Conservation (phyloP, 2,888 invertebrate genomes). For the Rhogogaster chlorosoma region DNA sequence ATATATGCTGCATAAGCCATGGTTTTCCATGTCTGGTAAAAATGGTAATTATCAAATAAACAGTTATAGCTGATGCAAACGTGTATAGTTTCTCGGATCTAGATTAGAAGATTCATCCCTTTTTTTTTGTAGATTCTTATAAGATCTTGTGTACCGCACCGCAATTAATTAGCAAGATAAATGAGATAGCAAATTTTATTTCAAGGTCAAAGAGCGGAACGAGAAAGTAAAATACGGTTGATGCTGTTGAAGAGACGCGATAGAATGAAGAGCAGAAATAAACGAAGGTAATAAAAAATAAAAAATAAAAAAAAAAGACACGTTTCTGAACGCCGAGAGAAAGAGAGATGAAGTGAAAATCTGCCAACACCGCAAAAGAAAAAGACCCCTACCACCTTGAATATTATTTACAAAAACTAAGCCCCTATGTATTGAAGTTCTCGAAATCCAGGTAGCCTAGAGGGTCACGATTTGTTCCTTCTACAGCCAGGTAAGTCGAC, state of each 20-base stretch:
- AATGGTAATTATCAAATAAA: neutral
- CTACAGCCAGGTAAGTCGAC: constrained; percentile 2
- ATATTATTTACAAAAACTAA: constrained; percentile 44
- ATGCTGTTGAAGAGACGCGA: neutral
- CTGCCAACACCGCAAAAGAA: constrained; percentile 33
- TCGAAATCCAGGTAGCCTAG: constrained; percentile 36
- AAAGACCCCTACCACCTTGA: constrained; percentile 3
- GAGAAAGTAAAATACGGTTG: neutral
- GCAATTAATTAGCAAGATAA: constrained; percentile 3
- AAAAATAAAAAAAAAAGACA: neutral
- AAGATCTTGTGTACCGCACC: neutral
- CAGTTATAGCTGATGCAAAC: neutral
- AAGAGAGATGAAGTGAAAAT: constrained; percentile 18
- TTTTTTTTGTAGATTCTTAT: neutral
- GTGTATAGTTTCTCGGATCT: neutral
- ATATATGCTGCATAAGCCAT: neutral
- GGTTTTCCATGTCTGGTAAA: neutral
- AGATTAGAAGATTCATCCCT: neutral
- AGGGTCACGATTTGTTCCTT: constrained; percentile 11
- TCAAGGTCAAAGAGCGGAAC: constrained; percentile 26
- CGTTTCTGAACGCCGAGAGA: neutral
- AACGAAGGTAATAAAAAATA: neutral
- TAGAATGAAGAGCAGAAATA: neutral
- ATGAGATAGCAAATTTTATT: neutral
- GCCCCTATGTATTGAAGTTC: constrained; percentile 23